These are phyloP conservation scores for Atlantisia rogersi DNA, from an alignment of 2,113 vertebrate species.

Conservation along the genomic window DNA sequence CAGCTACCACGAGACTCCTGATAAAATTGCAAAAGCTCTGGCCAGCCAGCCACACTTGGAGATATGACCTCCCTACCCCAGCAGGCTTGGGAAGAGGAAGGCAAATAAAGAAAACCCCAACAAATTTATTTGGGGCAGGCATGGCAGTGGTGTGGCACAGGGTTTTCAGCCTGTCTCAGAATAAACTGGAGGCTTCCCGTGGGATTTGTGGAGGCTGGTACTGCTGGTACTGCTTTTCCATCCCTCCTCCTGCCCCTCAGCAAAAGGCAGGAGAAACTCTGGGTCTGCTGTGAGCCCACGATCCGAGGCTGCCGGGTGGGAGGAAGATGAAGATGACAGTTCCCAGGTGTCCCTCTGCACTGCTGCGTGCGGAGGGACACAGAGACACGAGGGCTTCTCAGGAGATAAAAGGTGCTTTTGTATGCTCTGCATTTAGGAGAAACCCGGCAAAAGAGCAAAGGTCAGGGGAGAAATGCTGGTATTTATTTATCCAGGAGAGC, in stretches of 20 bases:
- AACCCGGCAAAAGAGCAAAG: slow-evolving; percentile 64
- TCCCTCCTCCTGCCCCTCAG: not conserved
- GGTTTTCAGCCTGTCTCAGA: not conserved
- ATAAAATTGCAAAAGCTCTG: not conserved
- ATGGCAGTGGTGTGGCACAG: fast-evolving
- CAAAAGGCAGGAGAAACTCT: not conserved
- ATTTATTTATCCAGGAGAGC: slow-evolving; percentile 67
- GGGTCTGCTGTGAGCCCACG: not conserved
- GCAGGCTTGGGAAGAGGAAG: not conserved
- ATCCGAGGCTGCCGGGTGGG: not conserved
- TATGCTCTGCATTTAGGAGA: slow-evolving; percentile 64
- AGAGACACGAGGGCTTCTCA: fast-evolving
- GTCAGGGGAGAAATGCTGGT: slow-evolving; percentile 64
- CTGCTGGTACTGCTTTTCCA: not conserved
- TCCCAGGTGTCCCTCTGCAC: not conserved
- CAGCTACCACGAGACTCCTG: not conserved
- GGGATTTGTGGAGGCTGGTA: not conserved
- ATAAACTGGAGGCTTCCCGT: not conserved
- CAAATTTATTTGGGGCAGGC: not conserved
- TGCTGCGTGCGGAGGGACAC: fast-evolving
- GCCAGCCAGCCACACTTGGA: not conserved
- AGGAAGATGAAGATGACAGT: not conserved
- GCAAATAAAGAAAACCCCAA: not conserved
- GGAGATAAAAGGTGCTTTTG: not conserved
- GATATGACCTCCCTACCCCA: not conserved